phyloP scores from a whole-genome alignment of 2,113 vertebrate species.

The Coryphaenoides rupestris region DNA sequence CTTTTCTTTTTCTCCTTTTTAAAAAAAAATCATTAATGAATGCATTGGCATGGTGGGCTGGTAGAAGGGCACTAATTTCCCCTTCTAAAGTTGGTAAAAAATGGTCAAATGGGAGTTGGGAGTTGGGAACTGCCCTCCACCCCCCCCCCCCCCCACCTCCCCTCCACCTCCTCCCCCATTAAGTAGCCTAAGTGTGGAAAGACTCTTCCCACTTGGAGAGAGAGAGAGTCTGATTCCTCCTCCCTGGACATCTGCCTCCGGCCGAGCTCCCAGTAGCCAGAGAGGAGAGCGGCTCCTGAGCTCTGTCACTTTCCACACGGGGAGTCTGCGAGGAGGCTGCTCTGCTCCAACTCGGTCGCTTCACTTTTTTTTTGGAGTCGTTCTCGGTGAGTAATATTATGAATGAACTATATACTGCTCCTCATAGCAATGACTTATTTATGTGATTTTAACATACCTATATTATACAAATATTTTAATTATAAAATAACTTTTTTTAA shows the following conservation, averaged over 20 bases:
- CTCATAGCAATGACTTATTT: too few relatives aligned
- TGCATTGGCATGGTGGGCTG: too few relatives aligned
- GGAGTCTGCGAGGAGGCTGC: constrained; percentile 42
- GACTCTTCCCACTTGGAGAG: constrained; percentile 85
- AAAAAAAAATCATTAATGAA: too few relatives aligned
- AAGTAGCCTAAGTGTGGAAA: constrained; percentile 88
- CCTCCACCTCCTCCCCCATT: too few relatives aligned
- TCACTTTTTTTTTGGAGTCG: constrained; percentile 20
- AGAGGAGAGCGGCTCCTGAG: constrained; percentile 57
- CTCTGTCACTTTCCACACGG: constrained; percentile 17
- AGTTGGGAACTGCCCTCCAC: constrained; percentile 90
- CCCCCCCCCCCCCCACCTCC: too few relatives aligned
- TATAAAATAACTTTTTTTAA: too few relatives aligned
- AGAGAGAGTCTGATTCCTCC: too few relatives aligned
- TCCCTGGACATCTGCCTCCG: constrained; percentile 71
- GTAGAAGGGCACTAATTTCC: constrained; percentile 1
- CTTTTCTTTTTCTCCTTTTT: too few relatives aligned
- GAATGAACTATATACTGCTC: neutral
- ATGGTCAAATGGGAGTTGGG: too few relatives aligned
- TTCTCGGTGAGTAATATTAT: constrained; percentile 46
- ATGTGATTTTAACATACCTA: too few relatives aligned
- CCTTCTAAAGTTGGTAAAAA: neutral
- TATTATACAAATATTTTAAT: too few relatives aligned
- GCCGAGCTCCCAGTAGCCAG: constrained; percentile 58
- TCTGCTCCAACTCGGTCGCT: constrained; percentile 6